phyloP scores from a whole-genome alignment of 2,113 vertebrate species.

The Gopherus flavomarginatus region DNA sequence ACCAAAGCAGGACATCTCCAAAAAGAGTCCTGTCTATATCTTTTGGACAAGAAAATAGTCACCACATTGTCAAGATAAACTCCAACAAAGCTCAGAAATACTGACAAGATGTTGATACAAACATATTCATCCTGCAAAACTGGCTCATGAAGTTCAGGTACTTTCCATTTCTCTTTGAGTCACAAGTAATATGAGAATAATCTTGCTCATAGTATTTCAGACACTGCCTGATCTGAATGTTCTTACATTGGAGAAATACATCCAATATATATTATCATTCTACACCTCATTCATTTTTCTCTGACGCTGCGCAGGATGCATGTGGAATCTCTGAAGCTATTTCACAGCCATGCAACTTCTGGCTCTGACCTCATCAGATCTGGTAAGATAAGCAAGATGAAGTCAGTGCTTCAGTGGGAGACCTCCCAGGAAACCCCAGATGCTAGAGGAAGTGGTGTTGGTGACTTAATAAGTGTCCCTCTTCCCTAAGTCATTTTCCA shows the following conservation, averaged over 20 bases:
- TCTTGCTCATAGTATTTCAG: conserved; percentile 33
- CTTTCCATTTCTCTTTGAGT: neutral
- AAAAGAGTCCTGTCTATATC: neutral
- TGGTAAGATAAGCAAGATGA: conserved; percentile 48
- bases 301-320: conserved; percentile 51
- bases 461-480: neutral
- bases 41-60: neutral
- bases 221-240: conserved; percentile 22
- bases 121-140: neutral
- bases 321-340: conserved; percentile 42
- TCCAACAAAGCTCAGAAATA: neutral
- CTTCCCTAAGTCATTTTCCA: conserved; percentile 1
- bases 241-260: conserved; percentile 54
- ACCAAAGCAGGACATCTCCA: neutral
- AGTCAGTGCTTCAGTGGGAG: neutral
- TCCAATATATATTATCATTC: neutral
- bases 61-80: neutral
- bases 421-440: conserved; percentile 21
- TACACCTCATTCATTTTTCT: conserved; percentile 42
- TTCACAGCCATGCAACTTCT: conserved; percentile 30
- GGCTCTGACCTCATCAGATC: conserved; percentile 44
- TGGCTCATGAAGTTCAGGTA: conserved; percentile 21
- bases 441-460: neutral
- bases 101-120: neutral
- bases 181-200: neutral